phyloP scores from a whole-genome alignment of 2,888 invertebrate genomes.

The Cecidostiba fungosa region DNA sequence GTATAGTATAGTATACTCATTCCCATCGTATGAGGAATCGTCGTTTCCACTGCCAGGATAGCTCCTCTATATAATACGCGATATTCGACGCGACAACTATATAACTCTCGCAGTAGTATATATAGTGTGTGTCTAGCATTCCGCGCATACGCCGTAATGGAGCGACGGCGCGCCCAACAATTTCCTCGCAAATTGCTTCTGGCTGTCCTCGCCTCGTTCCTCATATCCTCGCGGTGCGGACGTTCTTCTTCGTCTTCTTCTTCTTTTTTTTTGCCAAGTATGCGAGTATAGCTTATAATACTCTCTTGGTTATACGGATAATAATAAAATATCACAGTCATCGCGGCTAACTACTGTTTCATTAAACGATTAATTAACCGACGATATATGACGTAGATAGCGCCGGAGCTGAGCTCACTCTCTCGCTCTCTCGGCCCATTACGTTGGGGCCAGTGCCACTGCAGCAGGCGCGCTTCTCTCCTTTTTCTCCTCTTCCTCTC shows the following conservation, averaged over 20 bases:
- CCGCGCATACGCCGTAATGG: not conserved
- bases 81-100: not conserved
- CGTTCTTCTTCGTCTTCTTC: conserved; percentile 4
- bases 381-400: conserved; percentile 57
- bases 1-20: not conserved
- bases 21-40: not conserved
- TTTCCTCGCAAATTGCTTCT: conserved; percentile 73
- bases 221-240: conserved; percentile 43
- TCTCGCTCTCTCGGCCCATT: conserved; percentile 29
- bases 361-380: conserved; percentile 77
- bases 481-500: conserved; percentile 32
- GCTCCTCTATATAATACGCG: not conserved
- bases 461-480: conserved; percentile 26
- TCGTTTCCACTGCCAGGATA: not conserved
- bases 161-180: conserved; percentile 62
- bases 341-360: conserved; percentile 79
- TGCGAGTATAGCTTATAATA: conserved; percentile 42
- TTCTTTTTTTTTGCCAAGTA: conserved; percentile 30
- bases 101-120: not conserved
- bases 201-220: conserved; percentile 62
- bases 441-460: not conserved
- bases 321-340: conserved; percentile 78
- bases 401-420: conserved; percentile 9
- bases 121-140: conserved; percentile 7
- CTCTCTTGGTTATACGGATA: conserved; percentile 68